A percentile compares a stretch with the other conserved stretches of the same genome.
Conservation (phyloP, 2,113 vertebrate species). For the Bos taurus region DNA sequence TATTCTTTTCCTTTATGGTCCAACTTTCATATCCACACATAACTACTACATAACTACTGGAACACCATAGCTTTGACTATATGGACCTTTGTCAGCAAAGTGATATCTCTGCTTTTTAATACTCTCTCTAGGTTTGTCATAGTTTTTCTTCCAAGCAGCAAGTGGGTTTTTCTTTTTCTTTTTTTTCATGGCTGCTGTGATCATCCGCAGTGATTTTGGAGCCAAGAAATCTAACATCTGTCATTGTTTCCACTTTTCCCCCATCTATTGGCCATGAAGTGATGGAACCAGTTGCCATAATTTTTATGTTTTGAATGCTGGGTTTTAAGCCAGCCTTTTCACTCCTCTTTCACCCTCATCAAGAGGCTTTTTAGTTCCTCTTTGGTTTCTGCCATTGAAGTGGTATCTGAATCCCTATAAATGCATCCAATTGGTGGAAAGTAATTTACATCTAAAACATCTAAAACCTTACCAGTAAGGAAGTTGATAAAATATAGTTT, state of each 20-base stretch:
- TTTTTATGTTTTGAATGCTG: neutral
- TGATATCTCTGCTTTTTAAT: neutral
- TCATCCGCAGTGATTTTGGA: neutral
- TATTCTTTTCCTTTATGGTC: neutral
- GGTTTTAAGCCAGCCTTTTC: neutral
- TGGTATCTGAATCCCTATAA: neutral
- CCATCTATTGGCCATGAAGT: neutral
- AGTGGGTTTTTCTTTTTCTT: neutral
- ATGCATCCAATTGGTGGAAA: neutral
- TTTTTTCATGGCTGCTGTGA: neutral
- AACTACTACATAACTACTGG: neutral
- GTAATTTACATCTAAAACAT: neutral
- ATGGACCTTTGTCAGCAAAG: neutral
- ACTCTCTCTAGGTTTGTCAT: neutral
- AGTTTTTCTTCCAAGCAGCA: neutral
- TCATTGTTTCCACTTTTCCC: neutral
- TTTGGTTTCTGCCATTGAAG: neutral
- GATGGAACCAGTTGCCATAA: neutral
- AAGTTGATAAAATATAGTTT: neutral
- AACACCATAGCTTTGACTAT: neutral
- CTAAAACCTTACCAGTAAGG: neutral
- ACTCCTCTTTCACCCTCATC: neutral
- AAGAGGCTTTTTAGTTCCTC: neutral
- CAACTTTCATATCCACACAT: neutral
- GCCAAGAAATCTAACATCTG: neutral